These are phyloP conservation scores for Cygnus buccinator DNA, from an alignment of 2,113 vertebrate species.

Conservation along the genomic window DNA sequence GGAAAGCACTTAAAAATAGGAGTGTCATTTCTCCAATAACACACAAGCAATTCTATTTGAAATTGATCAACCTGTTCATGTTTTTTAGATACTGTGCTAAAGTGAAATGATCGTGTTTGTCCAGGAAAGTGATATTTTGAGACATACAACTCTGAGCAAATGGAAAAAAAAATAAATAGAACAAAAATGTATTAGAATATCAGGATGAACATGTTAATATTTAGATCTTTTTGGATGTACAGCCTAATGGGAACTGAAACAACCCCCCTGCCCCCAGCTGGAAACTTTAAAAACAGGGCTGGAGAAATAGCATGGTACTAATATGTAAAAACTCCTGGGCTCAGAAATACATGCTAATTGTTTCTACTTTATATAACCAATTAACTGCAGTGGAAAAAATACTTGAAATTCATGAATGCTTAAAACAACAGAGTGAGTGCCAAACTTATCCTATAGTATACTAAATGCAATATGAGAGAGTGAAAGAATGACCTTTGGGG, in stretches of 20 bases:
- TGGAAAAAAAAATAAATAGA: background rate
- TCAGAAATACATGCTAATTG: background rate
- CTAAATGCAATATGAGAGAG: background rate
- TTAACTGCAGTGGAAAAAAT: background rate
- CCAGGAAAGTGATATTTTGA: background rate
- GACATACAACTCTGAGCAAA: background rate
- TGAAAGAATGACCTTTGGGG: background rate
- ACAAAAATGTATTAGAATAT: background rate
- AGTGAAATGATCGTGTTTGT: background rate
- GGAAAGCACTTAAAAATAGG: background rate
- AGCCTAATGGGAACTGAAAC: background rate
- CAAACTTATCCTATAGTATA: background rate
- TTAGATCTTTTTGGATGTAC: background rate
- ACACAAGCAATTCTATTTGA: too few relatives aligned
- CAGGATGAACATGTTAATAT: background rate
- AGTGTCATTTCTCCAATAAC: background rate
- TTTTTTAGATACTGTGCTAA: background rate
- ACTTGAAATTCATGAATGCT: background rate
- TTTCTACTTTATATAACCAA: background rate
- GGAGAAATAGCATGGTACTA: background rate
- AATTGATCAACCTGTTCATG: background rate
- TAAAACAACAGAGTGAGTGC: background rate
- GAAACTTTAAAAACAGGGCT: background rate
- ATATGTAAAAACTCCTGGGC: background rate
- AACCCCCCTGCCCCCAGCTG: too few relatives aligned